phyloP scores from a whole-genome alignment of 2,888 invertebrate species.

The Sphaerophoria rueppellii region DNA sequence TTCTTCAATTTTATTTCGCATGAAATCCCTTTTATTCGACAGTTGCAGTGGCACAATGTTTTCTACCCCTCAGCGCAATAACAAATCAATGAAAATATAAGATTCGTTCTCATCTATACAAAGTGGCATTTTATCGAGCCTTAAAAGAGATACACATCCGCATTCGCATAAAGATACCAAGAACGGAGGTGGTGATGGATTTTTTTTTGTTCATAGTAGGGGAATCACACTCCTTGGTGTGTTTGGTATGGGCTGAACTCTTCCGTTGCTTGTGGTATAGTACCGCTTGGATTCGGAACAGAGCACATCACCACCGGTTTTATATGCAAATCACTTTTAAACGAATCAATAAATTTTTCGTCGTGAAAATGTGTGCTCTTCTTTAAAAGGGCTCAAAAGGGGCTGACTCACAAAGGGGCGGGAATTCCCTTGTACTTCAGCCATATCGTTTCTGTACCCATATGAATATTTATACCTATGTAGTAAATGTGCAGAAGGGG shows the following conservation, averaged over 20 bases:
- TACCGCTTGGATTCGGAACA: too few species aligned
- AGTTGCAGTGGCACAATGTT: conserved; percentile 49
- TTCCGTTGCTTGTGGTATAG: neutral
- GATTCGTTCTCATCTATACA: conserved; percentile 68
- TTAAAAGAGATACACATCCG: conserved; percentile 11
- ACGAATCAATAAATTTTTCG: conserved; percentile 72
- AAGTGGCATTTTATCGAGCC: conserved; percentile 70
- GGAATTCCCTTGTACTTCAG: neutral
- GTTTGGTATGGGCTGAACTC: conserved; percentile 22
- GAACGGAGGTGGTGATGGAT: neutral
- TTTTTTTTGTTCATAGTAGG: conserved; percentile 3
- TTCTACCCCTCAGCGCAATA: conserved; percentile 66
- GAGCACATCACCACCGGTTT: conserved; percentile 64
- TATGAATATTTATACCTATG: too few species aligned
- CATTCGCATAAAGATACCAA: neutral
- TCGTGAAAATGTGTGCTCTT: conserved; percentile 35
- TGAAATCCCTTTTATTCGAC: conserved; percentile 24
- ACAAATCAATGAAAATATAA: conserved; percentile 73
- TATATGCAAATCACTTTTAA: conserved; percentile 74
- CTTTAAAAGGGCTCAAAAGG: conserved; percentile 6
- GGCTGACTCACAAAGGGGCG: neutral
- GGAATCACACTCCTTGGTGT: conserved; percentile 31
- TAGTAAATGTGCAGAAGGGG: neutral
- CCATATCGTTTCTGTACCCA: neutral
- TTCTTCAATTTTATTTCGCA: neutral